These are phyloP conservation scores for Tryphoninae sp. DNA, from an alignment of 2,888 invertebrate species.

Conservation along the genomic window DNA sequence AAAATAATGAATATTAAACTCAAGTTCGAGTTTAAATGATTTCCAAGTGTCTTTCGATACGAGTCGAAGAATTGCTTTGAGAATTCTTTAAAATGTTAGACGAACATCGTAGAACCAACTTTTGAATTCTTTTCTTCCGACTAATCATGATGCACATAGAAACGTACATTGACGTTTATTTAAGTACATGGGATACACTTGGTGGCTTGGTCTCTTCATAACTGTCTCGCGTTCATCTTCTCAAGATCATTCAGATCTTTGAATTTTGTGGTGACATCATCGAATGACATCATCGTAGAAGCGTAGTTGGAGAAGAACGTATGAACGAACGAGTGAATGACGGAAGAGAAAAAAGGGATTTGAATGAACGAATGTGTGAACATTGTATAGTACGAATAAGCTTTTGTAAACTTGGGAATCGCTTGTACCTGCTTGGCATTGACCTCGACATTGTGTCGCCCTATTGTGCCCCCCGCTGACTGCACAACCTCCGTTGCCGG, in stretches of 20 bases:
- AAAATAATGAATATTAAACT: background rate
- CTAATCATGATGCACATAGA: conserved; percentile 33
- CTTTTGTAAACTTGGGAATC: conserved; percentile 78
- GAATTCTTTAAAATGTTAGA: background rate
- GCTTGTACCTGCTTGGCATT: conserved; percentile 81
- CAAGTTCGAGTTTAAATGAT: no score
- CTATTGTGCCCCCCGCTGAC: conserved; percentile 82
- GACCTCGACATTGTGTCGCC: conserved; percentile 81
- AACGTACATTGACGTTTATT: background rate
- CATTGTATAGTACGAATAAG: conserved; percentile 63
- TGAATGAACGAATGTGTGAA: background rate
- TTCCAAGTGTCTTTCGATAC: no score
- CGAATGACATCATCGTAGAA: conserved; percentile 13
- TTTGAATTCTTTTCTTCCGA: conserved; percentile 4
- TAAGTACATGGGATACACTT: conserved; percentile 4
- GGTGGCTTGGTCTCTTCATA: conserved; percentile 26
- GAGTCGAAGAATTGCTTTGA: background rate
- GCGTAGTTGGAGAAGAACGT: background rate
- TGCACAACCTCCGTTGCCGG: conserved; percentile 82
- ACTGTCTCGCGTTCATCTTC: background rate
- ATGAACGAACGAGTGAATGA: conserved; percentile 36
- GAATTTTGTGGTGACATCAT: background rate
- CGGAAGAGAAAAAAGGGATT: conserved; percentile 1
- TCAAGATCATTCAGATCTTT: conserved; percentile 10
- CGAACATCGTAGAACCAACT: conserved; percentile 6